Conservation (phyloP, 2,888 invertebrate species). For the Tortrix viridana region DNA sequence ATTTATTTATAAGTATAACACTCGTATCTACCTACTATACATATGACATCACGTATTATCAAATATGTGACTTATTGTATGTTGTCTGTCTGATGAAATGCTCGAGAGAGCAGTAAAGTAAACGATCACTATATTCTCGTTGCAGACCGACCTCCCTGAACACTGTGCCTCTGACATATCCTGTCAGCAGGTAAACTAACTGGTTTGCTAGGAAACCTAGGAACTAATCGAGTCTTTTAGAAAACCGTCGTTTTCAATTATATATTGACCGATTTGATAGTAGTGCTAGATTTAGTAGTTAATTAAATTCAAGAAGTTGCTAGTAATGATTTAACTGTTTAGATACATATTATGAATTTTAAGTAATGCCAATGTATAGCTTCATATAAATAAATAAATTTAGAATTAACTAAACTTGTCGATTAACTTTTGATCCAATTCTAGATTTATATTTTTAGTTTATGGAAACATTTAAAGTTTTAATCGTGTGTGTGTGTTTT, state of each 20-base stretch:
- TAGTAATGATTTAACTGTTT: slow-evolving; percentile 44
- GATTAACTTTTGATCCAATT: slow-evolving; percentile 9
- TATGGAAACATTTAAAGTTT: neutral
- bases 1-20: no score
- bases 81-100: slow-evolving; percentile 14
- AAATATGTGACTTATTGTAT: neutral
- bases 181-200: slow-evolving; percentile 82
- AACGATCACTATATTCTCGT: slow-evolving; percentile 70
- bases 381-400: slow-evolving; percentile 4
- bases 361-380: slow-evolving; percentile 7
- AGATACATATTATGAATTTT: slow-evolving; percentile 4
- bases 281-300: slow-evolving; percentile 60
- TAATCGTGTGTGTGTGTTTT: neutral
- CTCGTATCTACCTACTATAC: no score
- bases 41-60: no score
- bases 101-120: slow-evolving; percentile 54
- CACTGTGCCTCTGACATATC: slow-evolving; percentile 82
- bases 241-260: slow-evolving; percentile 51
- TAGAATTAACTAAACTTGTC: slow-evolving; percentile 9
- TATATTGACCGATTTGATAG: slow-evolving; percentile 47
- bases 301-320: slow-evolving; percentile 54
- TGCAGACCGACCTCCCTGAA: slow-evolving; percentile 82
- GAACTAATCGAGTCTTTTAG: slow-evolving; percentile 53
- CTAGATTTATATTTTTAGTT: slow-evolving; percentile 1
- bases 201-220: slow-evolving; percentile 77